These are phyloP conservation scores for Mus spicilegus DNA, from an alignment of 2,113 vertebrate genomes.

Conservation along the genomic window DNA sequence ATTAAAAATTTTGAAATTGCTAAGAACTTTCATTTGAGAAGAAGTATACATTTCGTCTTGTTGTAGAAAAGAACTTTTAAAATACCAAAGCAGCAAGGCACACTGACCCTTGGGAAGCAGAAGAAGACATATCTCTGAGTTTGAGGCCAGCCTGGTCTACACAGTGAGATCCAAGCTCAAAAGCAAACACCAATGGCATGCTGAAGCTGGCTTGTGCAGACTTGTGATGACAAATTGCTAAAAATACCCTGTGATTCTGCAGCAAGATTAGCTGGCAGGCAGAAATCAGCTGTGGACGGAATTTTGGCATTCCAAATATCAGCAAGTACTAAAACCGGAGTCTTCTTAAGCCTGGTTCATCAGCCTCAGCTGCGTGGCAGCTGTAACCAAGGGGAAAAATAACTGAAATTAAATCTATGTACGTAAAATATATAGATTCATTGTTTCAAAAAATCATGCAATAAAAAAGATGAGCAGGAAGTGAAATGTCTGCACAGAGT, in stretches of 20 bases:
- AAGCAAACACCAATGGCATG: not conserved
- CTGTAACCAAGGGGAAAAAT: slow-evolving; percentile 11
- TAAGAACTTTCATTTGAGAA: not conserved
- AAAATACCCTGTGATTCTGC: slow-evolving; percentile 4
- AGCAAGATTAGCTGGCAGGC: not conserved
- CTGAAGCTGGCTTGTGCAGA: not conserved
- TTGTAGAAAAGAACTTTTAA: not conserved
- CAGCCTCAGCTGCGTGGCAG: not conserved
- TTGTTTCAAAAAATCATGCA: not conserved
- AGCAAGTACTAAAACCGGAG: not conserved
- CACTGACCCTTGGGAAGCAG: not conserved
- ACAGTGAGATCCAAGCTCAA: not conserved
- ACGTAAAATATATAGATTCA: not conserved
- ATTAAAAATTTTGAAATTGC: not conserved
- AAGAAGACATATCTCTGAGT: not conserved
- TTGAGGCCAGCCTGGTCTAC: not conserved
- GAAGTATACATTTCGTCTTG: not conserved
- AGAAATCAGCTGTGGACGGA: not conserved
- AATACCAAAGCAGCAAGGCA: not conserved
- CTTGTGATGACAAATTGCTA: not conserved
- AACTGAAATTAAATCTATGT: not conserved
- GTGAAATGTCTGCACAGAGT: not conserved
- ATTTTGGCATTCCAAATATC: not conserved
- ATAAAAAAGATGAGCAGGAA: not conserved
- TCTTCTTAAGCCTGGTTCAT: slow-evolving; percentile 1